phyloP scores from a whole-genome alignment of 2,888 invertebrate species.

The Calliphora vomitoria region DNA sequence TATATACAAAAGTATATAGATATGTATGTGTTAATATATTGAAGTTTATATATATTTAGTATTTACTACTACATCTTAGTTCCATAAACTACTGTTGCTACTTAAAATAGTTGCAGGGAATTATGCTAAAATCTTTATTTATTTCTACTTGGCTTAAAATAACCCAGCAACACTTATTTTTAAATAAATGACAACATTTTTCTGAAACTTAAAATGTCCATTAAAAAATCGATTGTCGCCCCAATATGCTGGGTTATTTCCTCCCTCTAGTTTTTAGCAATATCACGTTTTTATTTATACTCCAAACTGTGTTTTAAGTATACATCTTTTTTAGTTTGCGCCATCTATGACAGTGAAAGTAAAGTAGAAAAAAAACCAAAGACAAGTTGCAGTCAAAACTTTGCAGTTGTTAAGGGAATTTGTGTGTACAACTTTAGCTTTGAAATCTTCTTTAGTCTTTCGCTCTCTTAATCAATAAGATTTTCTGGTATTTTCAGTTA shows the following conservation, averaged over 20 bases:
- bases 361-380: conserved; percentile 29
- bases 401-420: conserved; percentile 59
- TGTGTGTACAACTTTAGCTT: conserved; percentile 47
- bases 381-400: conserved; percentile 56
- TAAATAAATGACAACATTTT: neutral
- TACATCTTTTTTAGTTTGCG: conserved; percentile 10
- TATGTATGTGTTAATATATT: neutral
- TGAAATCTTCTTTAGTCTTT: conserved; percentile 46
- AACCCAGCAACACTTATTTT: neutral
- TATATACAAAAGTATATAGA: neutral
- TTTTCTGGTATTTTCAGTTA: conserved; percentile 64
- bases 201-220: too few species aligned
- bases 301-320: conserved; percentile 7
- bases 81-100: neutral
- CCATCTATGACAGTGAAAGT: neutral
- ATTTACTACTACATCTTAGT: neutral
- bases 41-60: neutral
- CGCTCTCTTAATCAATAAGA: conserved; percentile 68
- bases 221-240: neutral
- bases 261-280: neutral
- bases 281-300: neutral
- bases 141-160: neutral
- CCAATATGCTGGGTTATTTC: conserved; percentile 24
- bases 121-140: neutral
- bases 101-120: neutral